Base-by-base conservation (phyloP, 2,888 invertebrate species). In the Zootermopsis nevadensis region DNA sequence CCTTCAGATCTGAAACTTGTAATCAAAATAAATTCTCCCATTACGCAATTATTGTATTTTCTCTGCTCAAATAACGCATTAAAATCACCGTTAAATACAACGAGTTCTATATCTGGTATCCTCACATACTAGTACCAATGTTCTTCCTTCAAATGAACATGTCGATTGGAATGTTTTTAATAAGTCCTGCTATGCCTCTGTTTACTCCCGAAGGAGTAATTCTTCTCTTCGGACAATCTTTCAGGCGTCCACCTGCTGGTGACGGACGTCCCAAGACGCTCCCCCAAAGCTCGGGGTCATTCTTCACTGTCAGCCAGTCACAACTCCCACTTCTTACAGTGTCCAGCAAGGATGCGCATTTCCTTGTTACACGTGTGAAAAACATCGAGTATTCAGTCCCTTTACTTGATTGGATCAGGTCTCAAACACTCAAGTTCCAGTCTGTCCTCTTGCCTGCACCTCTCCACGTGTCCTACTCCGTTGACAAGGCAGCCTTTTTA, bases 261-360 rank as follows among this genome's bases (percentile, higher is more conserved):
- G 69, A 69, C 30, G 33, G 69, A 69, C 33, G 33, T 33, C 33
- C 69, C 60, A 60, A 60, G 60, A 27, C 60, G 60, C 60, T 27
- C 60, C 48, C 31, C 42, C 30, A 15, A 24, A 24, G 42, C 24
- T 30, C 33, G 76, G 27, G 76, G 76, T 33, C 77, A 77, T 77
- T 77, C 77, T 55, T 77, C 77, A 77, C 77, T 77, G 77, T 77
- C 77, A 77, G 53, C 31, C 55, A 77, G 15, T 31, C 27, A 38
- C 76, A 76, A 42, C 42, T 19, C 27, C n/a, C 30, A 38, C 48
- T 27, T 19, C 55, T 55, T 48, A 31, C 22, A 30, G 31, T 55
- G 48, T 55, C 77, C 31, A n/a, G 38, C 48, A 48, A 48, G 48
- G 48, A 48, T 19, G 48, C 48, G 19, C 42, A 42, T n/a, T 19